Conservation (phyloP, 2,888 invertebrate genomes). For the Crossocerus cetratus region DNA sequence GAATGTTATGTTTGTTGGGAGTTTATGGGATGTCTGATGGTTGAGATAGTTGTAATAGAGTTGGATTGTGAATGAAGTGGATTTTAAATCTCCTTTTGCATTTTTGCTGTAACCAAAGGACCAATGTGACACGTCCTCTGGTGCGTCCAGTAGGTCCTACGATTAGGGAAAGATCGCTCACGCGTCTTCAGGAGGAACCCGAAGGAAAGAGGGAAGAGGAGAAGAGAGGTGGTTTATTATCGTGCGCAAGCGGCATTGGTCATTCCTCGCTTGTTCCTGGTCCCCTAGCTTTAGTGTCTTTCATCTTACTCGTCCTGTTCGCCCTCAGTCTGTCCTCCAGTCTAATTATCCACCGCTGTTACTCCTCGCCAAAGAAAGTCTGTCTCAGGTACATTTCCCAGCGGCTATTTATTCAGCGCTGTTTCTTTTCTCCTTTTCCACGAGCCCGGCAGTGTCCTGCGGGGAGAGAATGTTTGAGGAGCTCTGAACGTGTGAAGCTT, state of each 20-base stretch:
- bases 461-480: too few relatives aligned
- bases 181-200: too few relatives aligned
- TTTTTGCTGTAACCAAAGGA: conserved; percentile 59
- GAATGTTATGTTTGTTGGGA: too few relatives aligned
- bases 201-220: too few relatives aligned
- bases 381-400: too few relatives aligned
- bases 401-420: too few relatives aligned
- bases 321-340: conserved; percentile 60
- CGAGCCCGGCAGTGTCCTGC: too few relatives aligned
- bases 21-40: conserved; percentile 10
- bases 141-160: conserved; percentile 61
- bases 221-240: background rate
- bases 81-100: conserved; percentile 18
- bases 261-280: conserved; percentile 60
- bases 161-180: too few relatives aligned
- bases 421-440: too few relatives aligned
- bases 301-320: conserved; percentile 62
- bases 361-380: background rate
- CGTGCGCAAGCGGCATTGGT: conserved; percentile 45
- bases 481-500: too few relatives aligned
- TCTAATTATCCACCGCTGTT: conserved; percentile 41
- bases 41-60: conserved; percentile 31
- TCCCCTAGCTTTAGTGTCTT: conserved; percentile 60
- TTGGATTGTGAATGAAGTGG: background rate
- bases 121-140: conserved; percentile 63